phyloP scores from a whole-genome alignment of 2,797 vertebrate genomes.

The Dipus sagitta region DNA sequence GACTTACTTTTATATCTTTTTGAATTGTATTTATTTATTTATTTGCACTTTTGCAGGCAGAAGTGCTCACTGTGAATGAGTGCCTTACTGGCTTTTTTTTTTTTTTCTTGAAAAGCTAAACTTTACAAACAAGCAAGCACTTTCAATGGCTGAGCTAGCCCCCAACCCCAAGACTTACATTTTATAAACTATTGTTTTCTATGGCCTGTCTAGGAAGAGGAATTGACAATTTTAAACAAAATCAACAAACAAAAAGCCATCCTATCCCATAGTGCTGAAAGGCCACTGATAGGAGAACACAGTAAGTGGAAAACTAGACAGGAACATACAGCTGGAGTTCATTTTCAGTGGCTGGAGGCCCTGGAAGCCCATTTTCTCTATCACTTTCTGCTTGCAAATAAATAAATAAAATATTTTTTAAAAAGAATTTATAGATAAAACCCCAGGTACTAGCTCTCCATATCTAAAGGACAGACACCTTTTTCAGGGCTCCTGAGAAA shows the following conservation, averaged over 20 bases:
- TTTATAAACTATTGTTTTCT: conserved; percentile 61
- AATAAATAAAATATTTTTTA: too few species aligned
- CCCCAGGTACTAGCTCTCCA: background rate
- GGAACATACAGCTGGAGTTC: background rate
- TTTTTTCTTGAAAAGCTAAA: too few species aligned
- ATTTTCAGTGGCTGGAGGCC: too few species aligned
- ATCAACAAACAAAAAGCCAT: background rate
- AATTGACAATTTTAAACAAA: conserved; percentile 53
- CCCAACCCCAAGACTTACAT: background rate
- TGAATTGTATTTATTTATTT: too few species aligned
- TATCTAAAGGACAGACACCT: background rate
- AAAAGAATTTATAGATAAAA: background rate
- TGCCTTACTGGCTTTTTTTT: too few species aligned
- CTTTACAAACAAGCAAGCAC: too few species aligned
- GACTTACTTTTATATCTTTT: background rate
- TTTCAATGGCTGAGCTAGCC: too few species aligned
- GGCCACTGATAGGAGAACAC: background rate
- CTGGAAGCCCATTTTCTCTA: too few species aligned
- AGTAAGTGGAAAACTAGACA: background rate
- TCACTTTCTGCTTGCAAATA: too few species aligned
- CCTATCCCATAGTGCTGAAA: conserved; percentile 22
- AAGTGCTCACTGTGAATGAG: too few species aligned
- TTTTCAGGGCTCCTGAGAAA: background rate
- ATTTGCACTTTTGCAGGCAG: too few species aligned
- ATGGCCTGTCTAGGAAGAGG: conserved; percentile 47